Conservation (phyloP, 2,797 vertebrate species). For the Chelmon rostratus region DNA sequence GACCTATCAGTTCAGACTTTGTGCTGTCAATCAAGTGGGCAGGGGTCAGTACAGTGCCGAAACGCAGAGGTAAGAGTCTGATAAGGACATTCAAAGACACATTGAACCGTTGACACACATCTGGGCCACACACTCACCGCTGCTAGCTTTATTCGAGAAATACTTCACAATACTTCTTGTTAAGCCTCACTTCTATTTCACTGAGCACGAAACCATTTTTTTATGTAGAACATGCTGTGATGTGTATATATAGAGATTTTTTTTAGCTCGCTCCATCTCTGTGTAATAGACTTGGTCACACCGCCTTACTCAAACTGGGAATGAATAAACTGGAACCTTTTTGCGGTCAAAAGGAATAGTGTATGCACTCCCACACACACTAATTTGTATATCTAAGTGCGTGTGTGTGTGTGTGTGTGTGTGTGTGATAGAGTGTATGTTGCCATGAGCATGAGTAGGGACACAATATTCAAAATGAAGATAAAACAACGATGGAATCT, state of each 20-base stretch:
- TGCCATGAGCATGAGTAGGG: slow-evolving; percentile 17
- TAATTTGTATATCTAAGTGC: slow-evolving; percentile 42
- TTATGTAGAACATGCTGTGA: slow-evolving; percentile 39
- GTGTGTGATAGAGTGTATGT: slow-evolving; percentile 18
- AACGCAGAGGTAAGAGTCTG: slow-evolving; percentile 91
- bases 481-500: slow-evolving; percentile 37
- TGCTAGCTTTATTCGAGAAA: slow-evolving; percentile 20
- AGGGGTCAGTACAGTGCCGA: slow-evolving; percentile 94
- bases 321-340: slow-evolving; percentile 58
- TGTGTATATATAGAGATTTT: slow-evolving; percentile 50
- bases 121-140: neutral
- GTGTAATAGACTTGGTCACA: slow-evolving; percentile 62
- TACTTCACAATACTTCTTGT: slow-evolving; percentile 4
- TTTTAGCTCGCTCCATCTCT: slow-evolving; percentile 35
- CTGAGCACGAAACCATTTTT: slow-evolving; percentile 31
- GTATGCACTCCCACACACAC: slow-evolving; percentile 39
- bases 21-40: slow-evolving; percentile 96
- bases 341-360: slow-evolving; percentile 33
- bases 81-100: neutral
- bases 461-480: slow-evolving; percentile 15
- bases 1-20: slow-evolving; percentile 96
- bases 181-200: slow-evolving; percentile 13
- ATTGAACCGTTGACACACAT: neutral
- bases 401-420: slow-evolving; percentile 12
- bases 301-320: slow-evolving; percentile 49